Evolutionary conservation across 2,797 vertebrate genomes (phyloP), one percentile per base, ranked within the genome.

Genomic region (Pterois miles): DNA sequence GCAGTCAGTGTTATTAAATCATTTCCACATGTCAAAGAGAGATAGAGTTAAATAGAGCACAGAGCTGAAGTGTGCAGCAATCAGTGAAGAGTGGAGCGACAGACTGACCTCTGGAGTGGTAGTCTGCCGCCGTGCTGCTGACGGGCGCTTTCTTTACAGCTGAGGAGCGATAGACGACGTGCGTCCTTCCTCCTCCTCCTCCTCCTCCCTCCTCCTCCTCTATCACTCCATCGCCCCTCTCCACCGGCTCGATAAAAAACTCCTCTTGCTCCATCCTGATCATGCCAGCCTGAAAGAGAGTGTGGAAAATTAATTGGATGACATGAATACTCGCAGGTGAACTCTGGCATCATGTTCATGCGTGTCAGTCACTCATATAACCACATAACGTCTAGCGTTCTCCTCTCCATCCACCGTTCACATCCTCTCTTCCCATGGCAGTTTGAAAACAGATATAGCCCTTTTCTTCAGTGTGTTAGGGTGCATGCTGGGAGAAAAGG

Each of bases 171-270:
- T 99, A 99, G 22, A 99, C 95, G 87, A 99, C 92, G n/a, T 99
- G 98, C 0, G 95, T 94, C 70, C 98, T 95, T 57, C 98, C 97
- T 56, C 81, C 94, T 46, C 95, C 94, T 46, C 95, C 95, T 52
- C 95, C 96, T 20, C 83, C 94, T 40, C 96, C 95, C 78, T 54
- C 50, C 5, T 94, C 92, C 54, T 91, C 83, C 80, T 94, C 92
- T 5, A 90, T 92, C 87, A 92, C 91, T 14, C 84, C 93, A 63
- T 93, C 90, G 5, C 96, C 97, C 75, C 93, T 96, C 89, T 98
- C 96, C 91, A 97, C 87, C 0, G 98, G 98, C 86, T 99, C 98
- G 8, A 99, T 99, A 91, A 98, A 99, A 95, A 97, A 99, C 92
- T 99, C 98, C 71, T 99, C 98, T 86, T 97, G 93, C 88, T 97